Evolutionary conservation across 23 tunicate genomes (phyloP).

Genomic region (Phallusia fumigata): DNA sequence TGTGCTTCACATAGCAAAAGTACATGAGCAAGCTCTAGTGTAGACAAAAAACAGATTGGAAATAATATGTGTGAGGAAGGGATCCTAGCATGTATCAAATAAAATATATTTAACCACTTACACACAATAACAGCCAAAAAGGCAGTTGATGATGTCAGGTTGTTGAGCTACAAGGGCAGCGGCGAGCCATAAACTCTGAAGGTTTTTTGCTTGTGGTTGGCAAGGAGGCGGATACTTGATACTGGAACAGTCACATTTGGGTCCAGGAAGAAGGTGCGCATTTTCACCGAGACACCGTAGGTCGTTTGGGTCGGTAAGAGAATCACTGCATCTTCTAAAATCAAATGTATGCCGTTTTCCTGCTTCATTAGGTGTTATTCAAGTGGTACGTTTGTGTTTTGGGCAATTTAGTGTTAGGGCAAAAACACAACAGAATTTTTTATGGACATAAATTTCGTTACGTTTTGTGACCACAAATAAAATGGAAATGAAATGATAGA

Average conservation of each 20-base stretch:
- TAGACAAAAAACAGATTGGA: no score
- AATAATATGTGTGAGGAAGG: neutral
- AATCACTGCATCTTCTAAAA: neutral
- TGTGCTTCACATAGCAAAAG: no score
- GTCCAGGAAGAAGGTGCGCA: conserved; percentile 12
- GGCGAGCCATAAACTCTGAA: neutral
- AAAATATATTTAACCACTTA: neutral
- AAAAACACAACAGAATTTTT: no score
- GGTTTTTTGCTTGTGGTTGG: neutral
- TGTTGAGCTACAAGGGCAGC: neutral
- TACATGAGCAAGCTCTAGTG: no score
- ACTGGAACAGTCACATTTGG: neutral
- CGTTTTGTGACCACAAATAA: no score
- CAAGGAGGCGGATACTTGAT: neutral
- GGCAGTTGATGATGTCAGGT: neutral
- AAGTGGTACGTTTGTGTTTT: no score
- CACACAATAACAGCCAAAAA: neutral
- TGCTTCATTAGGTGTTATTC: no score
- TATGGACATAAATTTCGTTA: no score
- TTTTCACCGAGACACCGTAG: neutral
- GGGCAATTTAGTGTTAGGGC: no score
- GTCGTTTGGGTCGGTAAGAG: neutral
- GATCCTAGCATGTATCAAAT: neutral
- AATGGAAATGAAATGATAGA: no score
- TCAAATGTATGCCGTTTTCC: no score